phyloP scores from a whole-genome alignment of 2,797 vertebrate species.

The Salmo trutta region DNA sequence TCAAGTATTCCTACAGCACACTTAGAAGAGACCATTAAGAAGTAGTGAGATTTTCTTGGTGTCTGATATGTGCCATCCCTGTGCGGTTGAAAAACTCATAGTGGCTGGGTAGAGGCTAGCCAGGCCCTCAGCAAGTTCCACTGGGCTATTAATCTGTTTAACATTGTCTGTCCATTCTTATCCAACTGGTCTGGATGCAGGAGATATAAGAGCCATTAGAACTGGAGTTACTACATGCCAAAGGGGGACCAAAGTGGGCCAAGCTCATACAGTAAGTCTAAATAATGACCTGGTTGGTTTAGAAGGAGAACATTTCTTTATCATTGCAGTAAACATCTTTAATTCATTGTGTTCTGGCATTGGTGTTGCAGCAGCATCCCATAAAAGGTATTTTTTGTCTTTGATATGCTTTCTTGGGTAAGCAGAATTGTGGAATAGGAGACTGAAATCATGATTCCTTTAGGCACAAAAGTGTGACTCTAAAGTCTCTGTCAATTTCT shows the following conservation, averaged over 20 bases:
- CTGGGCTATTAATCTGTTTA: neutral
- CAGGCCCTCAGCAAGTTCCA: constrained; percentile 28
- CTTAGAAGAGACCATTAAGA: neutral
- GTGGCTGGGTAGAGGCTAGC: constrained; percentile 26
- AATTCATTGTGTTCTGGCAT: neutral
- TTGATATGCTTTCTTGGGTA: too few relatives aligned
- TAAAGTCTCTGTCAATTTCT: too few relatives aligned
- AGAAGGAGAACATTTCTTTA: neutral
- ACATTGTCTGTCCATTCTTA: constrained; percentile 30
- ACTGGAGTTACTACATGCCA: neutral
- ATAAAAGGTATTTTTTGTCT: too few relatives aligned
- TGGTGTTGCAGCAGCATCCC: too few relatives aligned
- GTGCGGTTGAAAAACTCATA: constrained; percentile 16
- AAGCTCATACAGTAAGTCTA: neutral
- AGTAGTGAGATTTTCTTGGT: neutral
- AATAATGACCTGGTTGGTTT: neutral
- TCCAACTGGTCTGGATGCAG: constrained; percentile 21
- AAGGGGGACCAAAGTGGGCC: neutral
- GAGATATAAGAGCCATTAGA: constrained; percentile 19
- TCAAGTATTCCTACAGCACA: neutral
- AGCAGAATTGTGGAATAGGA: neutral
- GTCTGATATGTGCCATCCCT: constrained; percentile 19
- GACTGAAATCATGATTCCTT: neutral
- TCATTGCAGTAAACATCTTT: neutral
- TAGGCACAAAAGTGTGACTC: neutral